These are phyloP conservation scores for Leptinotarsa haldemani DNA, from an alignment of 2,888 invertebrate species.

Conservation along the genomic window DNA sequence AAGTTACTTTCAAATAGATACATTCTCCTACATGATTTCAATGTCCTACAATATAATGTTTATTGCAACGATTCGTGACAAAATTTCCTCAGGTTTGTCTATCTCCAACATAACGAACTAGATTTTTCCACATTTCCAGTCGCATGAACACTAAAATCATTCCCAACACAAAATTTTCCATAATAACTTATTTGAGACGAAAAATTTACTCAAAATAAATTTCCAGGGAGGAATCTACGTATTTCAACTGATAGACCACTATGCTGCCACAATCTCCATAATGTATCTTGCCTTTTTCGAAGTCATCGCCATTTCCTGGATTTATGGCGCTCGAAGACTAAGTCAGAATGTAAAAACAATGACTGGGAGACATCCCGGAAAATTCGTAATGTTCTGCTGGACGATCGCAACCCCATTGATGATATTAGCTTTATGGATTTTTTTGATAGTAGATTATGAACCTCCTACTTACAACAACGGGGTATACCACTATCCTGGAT, in stretches of 20 bases:
- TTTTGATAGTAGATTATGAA: slow-evolving; percentile 88
- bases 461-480: slow-evolving; percentile 88
- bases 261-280: slow-evolving; percentile 91
- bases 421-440: slow-evolving; percentile 88
- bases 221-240: slow-evolving; percentile 88
- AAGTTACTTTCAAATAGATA: no score
- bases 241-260: slow-evolving; percentile 92
- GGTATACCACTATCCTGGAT: slow-evolving; percentile 80
- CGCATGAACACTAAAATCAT: neutral
- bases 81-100: no score
- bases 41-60: no score
- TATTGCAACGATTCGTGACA: no score
- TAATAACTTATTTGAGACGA: no score
- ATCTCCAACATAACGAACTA: no score
- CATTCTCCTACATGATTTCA: no score
- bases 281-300: slow-evolving; percentile 95
- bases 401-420: slow-evolving; percentile 82
- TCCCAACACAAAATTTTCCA: neutral
- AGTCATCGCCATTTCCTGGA: slow-evolving; percentile 91
- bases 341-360: slow-evolving; percentile 89
- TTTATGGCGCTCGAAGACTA: slow-evolving; percentile 85
- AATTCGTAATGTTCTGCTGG: slow-evolving; percentile 90
- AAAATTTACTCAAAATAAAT: neutral
- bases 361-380: slow-evolving; percentile 84
- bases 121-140: no score